Evolutionary conservation across 2,797 vertebrate genomes (phyloP).

Genomic region (Bryconaethiops microstoma): DNA sequence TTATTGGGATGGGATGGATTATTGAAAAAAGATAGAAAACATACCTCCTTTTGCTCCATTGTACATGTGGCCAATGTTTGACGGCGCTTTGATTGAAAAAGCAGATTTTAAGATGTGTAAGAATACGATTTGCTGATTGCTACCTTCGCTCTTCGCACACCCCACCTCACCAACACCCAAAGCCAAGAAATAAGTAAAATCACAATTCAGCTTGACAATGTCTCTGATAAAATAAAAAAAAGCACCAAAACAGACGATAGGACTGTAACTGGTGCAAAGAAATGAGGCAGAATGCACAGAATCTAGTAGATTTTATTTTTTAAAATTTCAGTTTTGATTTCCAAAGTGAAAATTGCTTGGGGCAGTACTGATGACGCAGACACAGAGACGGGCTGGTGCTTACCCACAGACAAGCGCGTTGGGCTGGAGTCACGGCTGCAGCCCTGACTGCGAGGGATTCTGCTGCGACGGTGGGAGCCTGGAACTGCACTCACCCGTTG

Average conservation of each 20-base stretch:
- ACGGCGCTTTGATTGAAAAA: constrained; percentile 74
- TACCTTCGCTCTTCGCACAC: background rate
- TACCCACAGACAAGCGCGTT: constrained; percentile 93
- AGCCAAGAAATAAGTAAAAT: background rate
- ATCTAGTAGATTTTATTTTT: background rate
- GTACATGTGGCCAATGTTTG: constrained; percentile 82
- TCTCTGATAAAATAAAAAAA: background rate
- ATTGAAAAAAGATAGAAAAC: constrained; percentile 49
- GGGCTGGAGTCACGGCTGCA: constrained; percentile 97
- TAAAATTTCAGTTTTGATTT: background rate
- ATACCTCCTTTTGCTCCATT: constrained; percentile 85
- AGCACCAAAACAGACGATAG: background rate
- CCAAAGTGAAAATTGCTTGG: background rate
- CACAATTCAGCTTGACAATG: background rate
- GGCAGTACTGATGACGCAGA: background rate
- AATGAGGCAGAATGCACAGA: background rate
- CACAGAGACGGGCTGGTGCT: constrained; percentile 59
- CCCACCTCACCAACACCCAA: background rate
- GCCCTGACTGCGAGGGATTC: constrained; percentile 96
- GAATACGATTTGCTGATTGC: constrained; percentile 19
- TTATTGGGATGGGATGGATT: constrained; percentile 29
- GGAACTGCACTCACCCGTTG: constrained; percentile 79
- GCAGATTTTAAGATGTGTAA: constrained; percentile 55
- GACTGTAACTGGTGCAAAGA: background rate
- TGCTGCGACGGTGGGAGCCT: constrained; percentile 87